Conservation (phyloP, 2,113 vertebrate genomes). For the Caranx melampygus region DNA sequence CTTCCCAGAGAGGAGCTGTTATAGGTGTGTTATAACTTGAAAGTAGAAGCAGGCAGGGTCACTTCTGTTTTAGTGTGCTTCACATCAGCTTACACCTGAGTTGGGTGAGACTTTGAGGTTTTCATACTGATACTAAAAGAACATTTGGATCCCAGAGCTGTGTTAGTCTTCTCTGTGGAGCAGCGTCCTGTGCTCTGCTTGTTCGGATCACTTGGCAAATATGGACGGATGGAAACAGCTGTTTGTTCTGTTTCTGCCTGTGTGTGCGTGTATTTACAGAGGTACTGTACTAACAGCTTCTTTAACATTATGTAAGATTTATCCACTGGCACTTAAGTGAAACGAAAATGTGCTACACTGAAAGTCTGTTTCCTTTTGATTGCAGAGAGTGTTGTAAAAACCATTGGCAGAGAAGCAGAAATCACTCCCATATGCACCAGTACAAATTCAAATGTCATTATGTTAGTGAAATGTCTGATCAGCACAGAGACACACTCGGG, state of each 20-base stretch:
- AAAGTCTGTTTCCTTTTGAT: neutral
- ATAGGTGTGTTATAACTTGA: neutral
- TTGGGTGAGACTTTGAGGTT: neutral
- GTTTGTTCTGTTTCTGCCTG: conserved; percentile 10
- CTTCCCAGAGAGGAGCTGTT: neutral
- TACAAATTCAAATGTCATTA: accelerated
- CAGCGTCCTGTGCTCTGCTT: neutral
- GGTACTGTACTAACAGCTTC: conserved; percentile 9
- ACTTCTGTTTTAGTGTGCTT: neutral
- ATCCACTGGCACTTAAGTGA: neutral
- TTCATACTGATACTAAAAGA: neutral
- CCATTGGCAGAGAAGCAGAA: neutral
- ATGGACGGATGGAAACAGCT: conserved; percentile 16
- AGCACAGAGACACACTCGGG: neutral
- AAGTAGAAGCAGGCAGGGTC: neutral
- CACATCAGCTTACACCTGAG: neutral
- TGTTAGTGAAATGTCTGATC: neutral
- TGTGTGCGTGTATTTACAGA: neutral
- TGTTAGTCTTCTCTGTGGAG: neutral
- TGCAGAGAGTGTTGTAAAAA: conserved; percentile 33
- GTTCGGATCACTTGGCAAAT: neutral
- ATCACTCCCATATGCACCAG: conserved; percentile 17
- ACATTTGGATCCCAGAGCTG: neutral
- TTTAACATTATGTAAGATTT: neutral
- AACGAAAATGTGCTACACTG: too few relatives aligned